Evolutionary conservation across 2,888 invertebrate species (phyloP), one percentile per base, ranked within the genome.

Genomic region (Agrotis ipsilon): DNA sequence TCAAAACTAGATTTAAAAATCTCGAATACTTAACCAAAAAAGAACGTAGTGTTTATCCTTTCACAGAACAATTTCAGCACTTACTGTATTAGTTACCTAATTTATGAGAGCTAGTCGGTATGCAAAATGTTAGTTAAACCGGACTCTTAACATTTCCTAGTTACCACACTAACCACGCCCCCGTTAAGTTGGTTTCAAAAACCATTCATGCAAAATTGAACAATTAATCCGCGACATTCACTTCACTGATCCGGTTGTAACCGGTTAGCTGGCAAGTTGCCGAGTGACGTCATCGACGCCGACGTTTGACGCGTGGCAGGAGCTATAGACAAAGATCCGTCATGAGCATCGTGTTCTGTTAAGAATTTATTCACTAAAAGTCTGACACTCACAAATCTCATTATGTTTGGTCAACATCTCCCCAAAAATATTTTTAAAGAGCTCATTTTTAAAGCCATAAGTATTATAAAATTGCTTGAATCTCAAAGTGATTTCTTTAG

Each of bases 181-280:
- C 16, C 57, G 62, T 57, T 74, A n/a, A 65, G 6, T 21, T 0
- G 9, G 19, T 55, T 68, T 68, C 51, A 27, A 55, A 70, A 74
- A 75, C 61, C 72, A 83, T 82, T 80, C 60, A 82, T 67, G 57
- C 43, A 39, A 52, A 64, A 55, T 59, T 57, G 19, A 71, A 78
- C 70, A 74, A 80, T 78, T 66, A 78, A 82, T 70, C 39, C 69
- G 19, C 70, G 54, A 68, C 58, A 60, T 72, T 68, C 59, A 73
- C 63, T 74, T 62, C 43, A 60, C 24, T 43, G 32, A 83, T 77
- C 84, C 64, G 80, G 83, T 82, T 79, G 27, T 64, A 67, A 81
- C 87, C 67, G 73, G 87, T 86, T 80, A 16, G 54, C 69, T 87
- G 88, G 85, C 87, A 75, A 59, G 59, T 68, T 68, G 84, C 85